A percentile compares a stretch with the other conserved stretches of the same genome.
phyloP scores from a whole-genome alignment of 2,888 invertebrate genomes.

The Dastarcus helophoroides region DNA sequence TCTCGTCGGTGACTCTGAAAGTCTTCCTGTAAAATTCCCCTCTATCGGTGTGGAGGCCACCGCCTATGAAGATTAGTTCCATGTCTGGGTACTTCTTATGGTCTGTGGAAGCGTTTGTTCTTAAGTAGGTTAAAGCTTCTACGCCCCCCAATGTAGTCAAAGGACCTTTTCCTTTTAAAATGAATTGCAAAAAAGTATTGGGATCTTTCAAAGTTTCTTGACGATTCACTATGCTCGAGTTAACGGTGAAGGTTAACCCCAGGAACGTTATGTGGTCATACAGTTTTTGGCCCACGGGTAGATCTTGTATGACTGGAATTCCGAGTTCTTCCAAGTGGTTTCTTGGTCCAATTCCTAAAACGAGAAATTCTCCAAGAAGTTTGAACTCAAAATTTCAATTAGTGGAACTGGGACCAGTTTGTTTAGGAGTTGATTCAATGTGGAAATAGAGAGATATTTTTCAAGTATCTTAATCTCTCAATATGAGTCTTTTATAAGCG shows the following conservation, averaged over 20 bases:
- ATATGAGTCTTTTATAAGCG: too few species aligned
- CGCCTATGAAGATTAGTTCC: constrained; percentile 54
- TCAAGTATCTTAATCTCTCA: too few species aligned
- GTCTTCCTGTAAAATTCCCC: constrained; percentile 23
- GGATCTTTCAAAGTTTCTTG: constrained; percentile 14
- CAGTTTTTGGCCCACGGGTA: constrained; percentile 56
- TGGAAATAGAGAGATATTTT: too few species aligned
- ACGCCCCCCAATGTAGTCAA: constrained; percentile 44
- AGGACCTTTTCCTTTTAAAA: constrained; percentile 41
- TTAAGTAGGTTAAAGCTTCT: constrained; percentile 47
- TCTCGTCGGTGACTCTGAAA: constrained; percentile 44
- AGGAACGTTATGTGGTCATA: constrained; percentile 52
- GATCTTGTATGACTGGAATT: constrained; percentile 48
- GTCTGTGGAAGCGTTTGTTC: constrained; percentile 45
- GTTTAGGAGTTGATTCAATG: too few species aligned
- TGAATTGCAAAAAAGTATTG: constrained; percentile 33
- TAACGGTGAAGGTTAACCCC: constrained; percentile 30
- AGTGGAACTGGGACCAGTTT: too few species aligned
- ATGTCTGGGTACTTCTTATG: constrained; percentile 50
- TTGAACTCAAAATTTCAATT: too few species aligned
- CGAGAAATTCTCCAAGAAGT: too few species aligned
- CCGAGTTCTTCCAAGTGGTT: constrained; percentile 44
- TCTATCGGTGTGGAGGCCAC: constrained; percentile 29
- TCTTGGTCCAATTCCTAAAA: constrained; percentile 44
- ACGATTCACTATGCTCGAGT: constrained; percentile 18